These are phyloP conservation scores for Trididemnum nubilum DNA, from an alignment of 23 tunicate species.

Conservation along the genomic window DNA sequence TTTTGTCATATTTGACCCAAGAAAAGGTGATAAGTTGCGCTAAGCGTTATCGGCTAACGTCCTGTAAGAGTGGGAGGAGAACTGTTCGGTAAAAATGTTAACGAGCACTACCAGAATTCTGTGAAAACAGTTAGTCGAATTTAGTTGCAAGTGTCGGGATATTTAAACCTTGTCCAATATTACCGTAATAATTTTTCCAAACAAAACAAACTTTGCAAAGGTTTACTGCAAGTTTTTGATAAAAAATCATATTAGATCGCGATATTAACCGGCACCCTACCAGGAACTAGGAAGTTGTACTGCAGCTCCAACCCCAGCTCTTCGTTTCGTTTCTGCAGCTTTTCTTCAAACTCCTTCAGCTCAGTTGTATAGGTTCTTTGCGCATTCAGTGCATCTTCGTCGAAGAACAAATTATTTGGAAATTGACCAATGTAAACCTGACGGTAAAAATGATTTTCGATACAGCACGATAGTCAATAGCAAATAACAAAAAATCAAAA, in stretches of 20 bases:
- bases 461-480: background rate
- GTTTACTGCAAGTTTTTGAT: background rate
- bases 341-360: constrained; percentile 30
- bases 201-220: background rate
- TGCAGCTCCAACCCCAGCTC: constrained; percentile 2
- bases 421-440: constrained; percentile 45
- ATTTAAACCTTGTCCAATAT: too few relatives aligned
- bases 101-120: too few relatives aligned
- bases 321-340: constrained; percentile 40
- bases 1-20: too few relatives aligned
- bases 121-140: too few relatives aligned
- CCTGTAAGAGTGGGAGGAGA: too few relatives aligned
- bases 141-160: too few relatives aligned
- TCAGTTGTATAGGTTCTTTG: constrained; percentile 26
- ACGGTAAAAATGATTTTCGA: too few relatives aligned
- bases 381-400: background rate
- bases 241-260: constrained; percentile 48
- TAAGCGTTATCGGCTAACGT: too few relatives aligned
- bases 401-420: constrained; percentile 12
- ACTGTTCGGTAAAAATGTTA: too few relatives aligned
- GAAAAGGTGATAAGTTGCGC: too few relatives aligned
- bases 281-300: constrained; percentile 48
- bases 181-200: too few relatives aligned
- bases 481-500: background rate
- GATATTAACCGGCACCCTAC: constrained; percentile 46